Conservation (phyloP, 2,797 vertebrate species). For the Falco berigora region DNA sequence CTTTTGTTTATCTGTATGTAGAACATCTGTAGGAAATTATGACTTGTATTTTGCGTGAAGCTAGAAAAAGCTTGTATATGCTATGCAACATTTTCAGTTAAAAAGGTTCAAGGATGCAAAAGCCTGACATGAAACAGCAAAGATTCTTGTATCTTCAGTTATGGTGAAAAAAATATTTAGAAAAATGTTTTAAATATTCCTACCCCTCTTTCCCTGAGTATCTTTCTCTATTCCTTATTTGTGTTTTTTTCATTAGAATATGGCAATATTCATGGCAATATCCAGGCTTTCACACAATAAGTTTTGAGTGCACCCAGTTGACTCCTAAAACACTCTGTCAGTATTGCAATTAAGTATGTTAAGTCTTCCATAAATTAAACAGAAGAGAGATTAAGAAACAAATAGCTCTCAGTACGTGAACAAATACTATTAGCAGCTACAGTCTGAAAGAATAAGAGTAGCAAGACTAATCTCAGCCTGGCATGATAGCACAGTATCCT, state of each 20-base stretch:
- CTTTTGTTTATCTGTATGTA: conserved; percentile 8
- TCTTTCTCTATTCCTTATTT: conserved; percentile 71
- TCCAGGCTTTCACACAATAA: conserved; percentile 74
- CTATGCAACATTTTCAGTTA: neutral
- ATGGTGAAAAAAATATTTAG: conserved; percentile 30
- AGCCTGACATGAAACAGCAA: conserved; percentile 69
- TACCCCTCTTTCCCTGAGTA: conserved; percentile 59
- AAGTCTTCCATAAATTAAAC: conserved; percentile 34
- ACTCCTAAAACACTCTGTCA: conserved; percentile 17
- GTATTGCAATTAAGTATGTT: conserved; percentile 44
- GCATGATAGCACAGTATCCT: neutral
- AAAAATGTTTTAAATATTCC: conserved; percentile 45
- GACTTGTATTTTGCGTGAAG: neutral
- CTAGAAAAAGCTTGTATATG: neutral
- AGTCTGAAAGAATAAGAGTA: conserved; percentile 6
- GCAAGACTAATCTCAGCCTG: conserved; percentile 38
- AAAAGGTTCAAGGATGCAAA: neutral
- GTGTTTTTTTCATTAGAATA: conserved; percentile 76
- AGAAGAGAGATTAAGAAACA: conserved; percentile 18
- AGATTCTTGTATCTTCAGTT: conserved; percentile 74
- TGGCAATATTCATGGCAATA: conserved; percentile 77
- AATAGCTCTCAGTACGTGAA: neutral
- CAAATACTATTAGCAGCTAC: conserved; percentile 1
- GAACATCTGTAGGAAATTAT: conserved; percentile 16
- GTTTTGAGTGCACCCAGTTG: conserved; percentile 9